Percentiles rank a stretch among this genome's conserved stretches.
Evolutionary conservation across 1,140 invertebrate genomes (phyloP).

Genomic region (Dolichoris vasculosae): DNA sequence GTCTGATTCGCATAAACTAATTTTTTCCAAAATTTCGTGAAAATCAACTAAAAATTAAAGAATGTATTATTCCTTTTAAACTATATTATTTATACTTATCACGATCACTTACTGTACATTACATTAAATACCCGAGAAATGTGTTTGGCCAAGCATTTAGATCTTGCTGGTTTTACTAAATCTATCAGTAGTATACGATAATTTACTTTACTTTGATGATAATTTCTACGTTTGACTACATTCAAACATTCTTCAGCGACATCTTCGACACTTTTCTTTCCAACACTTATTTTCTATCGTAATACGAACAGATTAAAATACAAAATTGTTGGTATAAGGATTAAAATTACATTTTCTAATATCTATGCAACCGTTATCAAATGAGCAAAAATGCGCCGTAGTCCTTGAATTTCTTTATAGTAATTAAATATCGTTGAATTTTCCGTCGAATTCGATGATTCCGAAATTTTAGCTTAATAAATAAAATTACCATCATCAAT

Average conservation of each 20-base stretch:
- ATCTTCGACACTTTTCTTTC: slow-evolving; percentile 58
- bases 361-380: slow-evolving; percentile 56
- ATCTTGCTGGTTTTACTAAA: slow-evolving; percentile 58
- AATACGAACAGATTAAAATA: slow-evolving; percentile 14
- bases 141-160: slow-evolving; percentile 58
- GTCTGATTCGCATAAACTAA: slow-evolving; percentile 69
- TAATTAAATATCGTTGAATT: slow-evolving; percentile 20
- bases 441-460: background rate
- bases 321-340: background rate
- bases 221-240: slow-evolving; percentile 56
- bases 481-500: background rate
- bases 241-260: slow-evolving; percentile 58
- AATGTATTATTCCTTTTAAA: background rate
- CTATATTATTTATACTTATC: background rate
- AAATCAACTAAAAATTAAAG: slow-evolving; percentile 74
- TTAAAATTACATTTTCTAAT: background rate
- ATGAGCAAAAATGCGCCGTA: slow-evolving; percentile 58
- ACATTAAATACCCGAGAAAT: slow-evolving; percentile 63
- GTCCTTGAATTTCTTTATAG: slow-evolving; percentile 49
- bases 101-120: slow-evolving; percentile 59
- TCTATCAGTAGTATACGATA: slow-evolving; percentile 67
- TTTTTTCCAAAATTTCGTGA: slow-evolving; percentile 73
- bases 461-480: background rate
- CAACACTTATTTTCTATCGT: slow-evolving; percentile 59
- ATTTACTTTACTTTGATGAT: slow-evolving; percentile 57